Percentiles rank a stretch among this genome's conserved stretches.
These are phyloP conservation scores for Apaloderma vittatum DNA, from an alignment of 2,113 vertebrate species.

Conservation along the genomic window DNA sequence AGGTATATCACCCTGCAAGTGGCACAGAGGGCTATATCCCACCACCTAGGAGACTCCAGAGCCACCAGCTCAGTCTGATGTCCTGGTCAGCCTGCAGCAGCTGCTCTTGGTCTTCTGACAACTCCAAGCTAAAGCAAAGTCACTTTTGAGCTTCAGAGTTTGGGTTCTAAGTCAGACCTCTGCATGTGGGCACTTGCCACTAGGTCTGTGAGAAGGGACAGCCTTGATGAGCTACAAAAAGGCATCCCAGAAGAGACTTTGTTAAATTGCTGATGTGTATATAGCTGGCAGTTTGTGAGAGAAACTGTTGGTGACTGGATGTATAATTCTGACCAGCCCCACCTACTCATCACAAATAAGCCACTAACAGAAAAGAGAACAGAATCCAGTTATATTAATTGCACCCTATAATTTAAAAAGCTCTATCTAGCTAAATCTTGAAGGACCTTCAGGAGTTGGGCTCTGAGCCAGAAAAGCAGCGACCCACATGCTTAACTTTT, in stretches of 20 bases:
- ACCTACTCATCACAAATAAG: neutral
- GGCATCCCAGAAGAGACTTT: neutral
- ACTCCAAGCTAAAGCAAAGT: neutral
- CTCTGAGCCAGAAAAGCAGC: neutral
- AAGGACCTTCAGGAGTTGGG: neutral
- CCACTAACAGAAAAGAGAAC: neutral
- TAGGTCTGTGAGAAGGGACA: neutral
- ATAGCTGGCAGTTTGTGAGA: neutral
- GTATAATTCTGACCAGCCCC: neutral
- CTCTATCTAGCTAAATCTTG: neutral
- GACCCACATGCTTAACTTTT: neutral
- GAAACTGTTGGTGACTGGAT: neutral
- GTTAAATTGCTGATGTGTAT: neutral
- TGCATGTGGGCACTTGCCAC: no score
- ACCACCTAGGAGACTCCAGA: neutral
- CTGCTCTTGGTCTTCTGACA: neutral
- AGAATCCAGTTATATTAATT: neutral
- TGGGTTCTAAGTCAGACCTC: neutral
- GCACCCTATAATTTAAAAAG: neutral
- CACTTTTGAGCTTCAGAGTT: neutral
- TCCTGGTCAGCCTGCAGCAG: neutral
- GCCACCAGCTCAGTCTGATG: neutral
- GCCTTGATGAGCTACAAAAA: neutral
- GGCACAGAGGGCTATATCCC: neutral
- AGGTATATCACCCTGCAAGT: rapidly evolving